Percentiles rank a stretch among this genome's conserved stretches.
phyloP scores from a whole-genome alignment of 2,797 vertebrate species.

The Schizothorax lantsangensis region DNA sequence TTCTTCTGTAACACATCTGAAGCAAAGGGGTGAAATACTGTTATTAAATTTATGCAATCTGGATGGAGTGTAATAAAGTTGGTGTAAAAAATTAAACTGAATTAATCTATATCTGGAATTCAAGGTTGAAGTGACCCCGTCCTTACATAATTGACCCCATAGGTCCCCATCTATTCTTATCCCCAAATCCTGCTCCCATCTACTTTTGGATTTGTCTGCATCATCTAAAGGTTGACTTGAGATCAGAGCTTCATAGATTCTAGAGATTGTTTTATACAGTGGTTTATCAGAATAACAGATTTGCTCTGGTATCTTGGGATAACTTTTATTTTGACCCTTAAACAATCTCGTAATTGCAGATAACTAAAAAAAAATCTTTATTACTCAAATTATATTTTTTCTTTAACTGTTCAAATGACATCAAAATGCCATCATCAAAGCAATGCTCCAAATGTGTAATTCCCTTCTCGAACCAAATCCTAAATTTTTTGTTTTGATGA shows the following conservation, averaged over 20 bases:
- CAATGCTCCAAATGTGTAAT: conserved; percentile 4
- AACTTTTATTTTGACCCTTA: neutral
- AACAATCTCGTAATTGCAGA: neutral
- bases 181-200: neutral
- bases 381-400: conserved; percentile 1
- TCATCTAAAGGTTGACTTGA: conserved; percentile 14
- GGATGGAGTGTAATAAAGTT: neutral
- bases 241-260: neutral
- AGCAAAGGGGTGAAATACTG: conserved; percentile 20
- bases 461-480: neutral
- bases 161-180: neutral
- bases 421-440: neutral
- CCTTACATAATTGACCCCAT: conserved; percentile 17
- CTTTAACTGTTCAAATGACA: neutral
- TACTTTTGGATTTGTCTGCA: neutral
- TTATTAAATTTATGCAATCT: conserved; percentile 6
- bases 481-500: neutral
- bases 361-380: neutral
- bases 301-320: neutral
- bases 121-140: neutral
- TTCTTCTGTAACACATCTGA: conserved; percentile 16
- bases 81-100: neutral
- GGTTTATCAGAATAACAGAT: neutral
- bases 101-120: conserved; percentile 20
- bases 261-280: conserved; percentile 5